These are phyloP conservation scores for Drosophila barbarae DNA, from an alignment of 2,888 invertebrate species.

Conservation along the genomic window DNA sequence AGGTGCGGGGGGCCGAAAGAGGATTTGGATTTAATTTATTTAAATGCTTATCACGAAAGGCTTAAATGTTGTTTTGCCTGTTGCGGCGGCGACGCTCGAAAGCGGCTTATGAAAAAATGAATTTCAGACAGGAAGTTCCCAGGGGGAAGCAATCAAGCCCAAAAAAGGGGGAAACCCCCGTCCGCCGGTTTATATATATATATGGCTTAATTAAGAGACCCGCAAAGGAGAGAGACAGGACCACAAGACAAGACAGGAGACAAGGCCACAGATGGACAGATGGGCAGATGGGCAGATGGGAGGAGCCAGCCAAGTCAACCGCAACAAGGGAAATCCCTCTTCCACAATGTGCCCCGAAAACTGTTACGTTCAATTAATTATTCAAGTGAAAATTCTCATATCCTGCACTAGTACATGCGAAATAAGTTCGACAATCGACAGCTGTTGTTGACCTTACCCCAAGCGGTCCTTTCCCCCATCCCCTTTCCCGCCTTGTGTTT, in stretches of 20 bases:
- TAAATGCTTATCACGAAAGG: slow-evolving; percentile 76
- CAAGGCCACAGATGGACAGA: slow-evolving; percentile 23
- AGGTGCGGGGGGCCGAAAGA: slow-evolving; percentile 25
- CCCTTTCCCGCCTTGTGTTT: background rate
- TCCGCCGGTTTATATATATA: slow-evolving; percentile 6
- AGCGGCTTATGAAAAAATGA: slow-evolving; percentile 66
- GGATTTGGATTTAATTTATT: slow-evolving; percentile 75
- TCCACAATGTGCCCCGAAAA: slow-evolving; percentile 5
- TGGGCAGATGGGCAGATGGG: slow-evolving; percentile 1
- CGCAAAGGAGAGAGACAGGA: slow-evolving; percentile 15
- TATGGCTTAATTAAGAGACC: slow-evolving; percentile 35
- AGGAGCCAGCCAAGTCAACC: slow-evolving; percentile 16
- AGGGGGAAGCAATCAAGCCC: slow-evolving; percentile 14
- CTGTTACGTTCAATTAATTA: slow-evolving; percentile 71
- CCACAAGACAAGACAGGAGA: slow-evolving; percentile 55
- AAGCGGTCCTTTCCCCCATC: slow-evolving; percentile 44
- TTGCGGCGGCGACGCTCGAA: slow-evolving; percentile 66
- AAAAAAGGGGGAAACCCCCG: background rate
- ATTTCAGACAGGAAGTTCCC: slow-evolving; percentile 11
- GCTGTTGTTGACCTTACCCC: slow-evolving; percentile 71
- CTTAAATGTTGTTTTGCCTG: slow-evolving; percentile 74
- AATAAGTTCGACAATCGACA: slow-evolving; percentile 69
- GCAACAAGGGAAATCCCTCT: slow-evolving; percentile 31
- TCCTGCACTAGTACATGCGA: slow-evolving; percentile 63
- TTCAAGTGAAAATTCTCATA: slow-evolving; percentile 77